Evolutionary conservation across 1,140 invertebrate species (phyloP).

Genomic region (Steinernema feltiae): DNA sequence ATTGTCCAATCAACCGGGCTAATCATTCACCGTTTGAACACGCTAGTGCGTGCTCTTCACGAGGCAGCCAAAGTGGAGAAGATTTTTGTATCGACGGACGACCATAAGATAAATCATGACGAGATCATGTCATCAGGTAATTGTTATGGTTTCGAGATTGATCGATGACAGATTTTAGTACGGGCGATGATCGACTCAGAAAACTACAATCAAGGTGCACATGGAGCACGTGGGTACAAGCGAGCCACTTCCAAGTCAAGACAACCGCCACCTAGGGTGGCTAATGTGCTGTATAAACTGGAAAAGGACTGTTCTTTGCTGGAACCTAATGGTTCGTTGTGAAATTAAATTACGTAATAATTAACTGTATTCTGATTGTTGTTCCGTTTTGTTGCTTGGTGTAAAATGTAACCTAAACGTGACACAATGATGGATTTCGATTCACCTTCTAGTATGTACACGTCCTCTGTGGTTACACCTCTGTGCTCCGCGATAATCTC

Average conservation of each 20-base stretch:
- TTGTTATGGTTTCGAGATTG: not conserved
- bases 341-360: too few relatives aligned
- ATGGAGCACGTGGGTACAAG: conserved; percentile 49
- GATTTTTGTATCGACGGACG: conserved; percentile 3
- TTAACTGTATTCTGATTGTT: too few relatives aligned
- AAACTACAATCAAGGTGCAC: conserved; percentile 35
- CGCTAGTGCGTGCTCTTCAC: conserved; percentile 54
- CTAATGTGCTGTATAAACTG: conserved; percentile 40
- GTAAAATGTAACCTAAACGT: too few relatives aligned
- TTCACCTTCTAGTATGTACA: too few relatives aligned
- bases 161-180: conserved; percentile 27
- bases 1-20: conserved; percentile 61
- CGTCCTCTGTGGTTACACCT: too few relatives aligned
- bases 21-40: conserved; percentile 61
- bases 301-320: too few relatives aligned
- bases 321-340: too few relatives aligned
- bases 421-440: too few relatives aligned
- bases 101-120: conserved; percentile 34
- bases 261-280: conserved; percentile 21
- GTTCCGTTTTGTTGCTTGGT: too few relatives aligned
- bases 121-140: conserved; percentile 36
- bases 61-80: conserved; percentile 45
- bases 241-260: conserved; percentile 13
- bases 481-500: too few relatives aligned
- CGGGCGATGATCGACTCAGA: conserved; percentile 48